Base-by-base conservation (phyloP, 37 sponge, comb jelly and placozoan species). In the Spongia lamella region DNA sequence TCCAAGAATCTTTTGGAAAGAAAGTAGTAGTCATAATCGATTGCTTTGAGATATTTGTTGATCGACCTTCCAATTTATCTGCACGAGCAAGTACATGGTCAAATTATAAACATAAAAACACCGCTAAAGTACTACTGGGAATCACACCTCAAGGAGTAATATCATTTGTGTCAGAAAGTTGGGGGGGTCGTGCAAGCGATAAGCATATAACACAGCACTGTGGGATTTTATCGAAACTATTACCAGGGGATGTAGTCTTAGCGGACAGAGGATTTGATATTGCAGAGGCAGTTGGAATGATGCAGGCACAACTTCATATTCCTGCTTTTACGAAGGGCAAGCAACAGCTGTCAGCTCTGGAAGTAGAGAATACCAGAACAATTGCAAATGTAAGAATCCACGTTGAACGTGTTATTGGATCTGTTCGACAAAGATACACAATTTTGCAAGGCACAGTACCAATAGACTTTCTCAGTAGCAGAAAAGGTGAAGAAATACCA, bases 361-460 rank as follows among this genome's bases (percentile, higher is more conserved):
- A n/a, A n/a, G n/a, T n/a, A n/a, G n/a, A n/a, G n/a, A n/a, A n/a
- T n/a, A n/a, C n/a, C n/a, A n/a, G n/a, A 17, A 53, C 57, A 1
- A 86, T 90, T 17, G 91, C 88, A 19, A 85, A 90, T 86, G 87
- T 90, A 4, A 34, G 83, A 15, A 90, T 90, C 13, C 91, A 90
- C 54, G 91, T 90, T 0, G 88, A 90, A 80, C 25, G n/a, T n/a
- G n/a, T n/a, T n/a, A n/a, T n/a, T n/a, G n/a, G n/a, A n/a, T n/a
- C n/a, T n/a, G n/a, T n/a, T n/a, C n/a, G n/a, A n/a, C n/a, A n/a
- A n/a, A n/a, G n/a, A n/a, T n/a, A n/a, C n/a, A n/a, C n/a, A n/a
- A 73, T 89, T 40, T 64, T 89, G 7, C 59, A 65, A 20, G 58
- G 53, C 14, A 89, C 86, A 49, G 40, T 71, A 24, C 83, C 78